Evolutionary conservation across 2,888 invertebrate species (phyloP), one percentile per base, ranked within the genome.

Genomic region (Chalcosyrphus nemorum): DNA sequence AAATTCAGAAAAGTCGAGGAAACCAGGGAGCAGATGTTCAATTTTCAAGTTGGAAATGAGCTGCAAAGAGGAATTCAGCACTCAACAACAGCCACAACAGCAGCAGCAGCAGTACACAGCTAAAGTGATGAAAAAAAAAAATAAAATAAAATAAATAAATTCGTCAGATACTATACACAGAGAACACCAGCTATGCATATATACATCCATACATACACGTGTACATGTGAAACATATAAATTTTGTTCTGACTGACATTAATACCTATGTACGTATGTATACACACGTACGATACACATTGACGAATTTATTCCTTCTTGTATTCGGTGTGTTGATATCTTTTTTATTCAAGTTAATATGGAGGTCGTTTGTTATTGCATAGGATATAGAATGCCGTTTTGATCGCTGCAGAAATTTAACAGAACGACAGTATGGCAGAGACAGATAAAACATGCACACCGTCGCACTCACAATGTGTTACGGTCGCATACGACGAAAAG

Each of bases 11-110:
- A 77, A 81, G 68, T 88, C 74, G 84, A 86, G 86, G 85, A 87
- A 88, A 87, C 86, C 86, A 86, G 78, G 74, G 89, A 91, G 90
- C 90, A 90, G 90, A 90, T 90, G 90, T 91, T 90, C 91, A 90
- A 85, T 85, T 81, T 75, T 75, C 80, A 68, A 85, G 54, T 81
- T 80, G 70, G 57, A 84, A 84, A 80, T 65, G 65, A 65, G 63
- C 84, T 75, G 74, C 68, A 59, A 84, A 80, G 80, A 84, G 70
- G 74, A 84, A 84, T 84, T 65, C 80, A 84, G 52, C 68, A 57
- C 78, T 70, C 70, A 80, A 65, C 56, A 43, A 47, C 75, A 66
- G 65, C 56, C 54, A 24, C 27, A 61, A 43, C 68, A 71, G 27
- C 59, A 57, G 56, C 65, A 68, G 57, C 57, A 80, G 75, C 57